Conservation (phyloP, 2,113 vertebrate species). For the Brachionichthys hirsutus region DNA sequence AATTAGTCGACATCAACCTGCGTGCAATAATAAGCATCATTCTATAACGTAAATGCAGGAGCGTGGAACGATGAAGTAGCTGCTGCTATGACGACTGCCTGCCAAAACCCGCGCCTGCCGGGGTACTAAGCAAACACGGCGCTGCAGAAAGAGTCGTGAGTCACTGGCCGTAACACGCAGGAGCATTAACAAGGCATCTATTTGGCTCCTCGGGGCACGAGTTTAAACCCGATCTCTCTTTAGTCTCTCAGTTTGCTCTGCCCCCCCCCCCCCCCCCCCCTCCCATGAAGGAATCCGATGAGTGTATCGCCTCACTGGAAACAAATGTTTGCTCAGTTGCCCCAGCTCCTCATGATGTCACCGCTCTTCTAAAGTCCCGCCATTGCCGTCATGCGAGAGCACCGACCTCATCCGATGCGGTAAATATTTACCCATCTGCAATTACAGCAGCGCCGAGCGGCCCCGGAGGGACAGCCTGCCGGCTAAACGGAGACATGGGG, state of each 20-base stretch:
- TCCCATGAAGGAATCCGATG: conserved; percentile 34
- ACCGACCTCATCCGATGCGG: conserved; percentile 27
- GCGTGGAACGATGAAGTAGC: conserved; percentile 28
- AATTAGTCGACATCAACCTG: too few species aligned
- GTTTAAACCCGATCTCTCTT: conserved; percentile 46
- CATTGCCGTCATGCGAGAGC: conserved; percentile 5
- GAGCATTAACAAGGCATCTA: conserved; percentile 34
- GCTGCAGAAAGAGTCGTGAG: conserved; percentile 34
- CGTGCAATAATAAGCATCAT: too few species aligned
- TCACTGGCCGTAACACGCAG: conserved; percentile 32
- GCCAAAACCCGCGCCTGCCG: conserved; percentile 43
- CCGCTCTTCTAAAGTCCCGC: conserved; percentile 13
- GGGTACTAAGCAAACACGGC: conserved; percentile 46
- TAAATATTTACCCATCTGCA: conserved; percentile 64
- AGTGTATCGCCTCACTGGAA: conserved; percentile 44
- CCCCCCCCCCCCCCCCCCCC: conserved; percentile 35
- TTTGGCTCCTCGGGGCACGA: conserved; percentile 40
- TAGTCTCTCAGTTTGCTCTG: conserved; percentile 19
- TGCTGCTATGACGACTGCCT: conserved; percentile 36
- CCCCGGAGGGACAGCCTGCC: conserved; percentile 38
- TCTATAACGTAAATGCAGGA: too few species aligned
- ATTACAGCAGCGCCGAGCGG: conserved; percentile 42
- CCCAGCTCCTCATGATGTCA: conserved; percentile 47
- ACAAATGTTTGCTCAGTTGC: conserved; percentile 53
- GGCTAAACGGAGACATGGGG: conserved; percentile 57